These are phyloP conservation scores for Pipistrellus pipistrellus DNA, from an alignment of 2,797 vertebrate genomes.

Conservation along the genomic window DNA sequence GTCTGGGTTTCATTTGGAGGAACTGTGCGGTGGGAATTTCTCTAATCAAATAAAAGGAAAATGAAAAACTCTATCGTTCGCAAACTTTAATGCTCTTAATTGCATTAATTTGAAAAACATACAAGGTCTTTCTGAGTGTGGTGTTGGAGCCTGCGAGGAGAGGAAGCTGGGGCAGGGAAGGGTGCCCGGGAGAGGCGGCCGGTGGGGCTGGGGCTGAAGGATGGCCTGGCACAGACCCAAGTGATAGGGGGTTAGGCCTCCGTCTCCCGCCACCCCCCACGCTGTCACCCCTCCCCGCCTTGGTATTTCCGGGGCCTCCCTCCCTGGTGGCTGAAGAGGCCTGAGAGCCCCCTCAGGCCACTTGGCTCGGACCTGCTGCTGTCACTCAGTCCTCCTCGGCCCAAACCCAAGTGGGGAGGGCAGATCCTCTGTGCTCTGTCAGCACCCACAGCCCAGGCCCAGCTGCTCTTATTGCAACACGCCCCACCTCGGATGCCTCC, in stretches of 20 bases:
- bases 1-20: slow-evolving; percentile 91
- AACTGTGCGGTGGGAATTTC: slow-evolving; percentile 87
- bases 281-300: neutral
- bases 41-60: slow-evolving; percentile 92
- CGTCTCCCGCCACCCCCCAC: neutral
- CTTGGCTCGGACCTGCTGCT: slow-evolving; percentile 79
- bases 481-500: slow-evolving; percentile 47
- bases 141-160: slow-evolving; percentile 71
- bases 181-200: neutral
- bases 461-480: slow-evolving; percentile 75
- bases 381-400: slow-evolving; percentile 77
- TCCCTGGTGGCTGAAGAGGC: slow-evolving; percentile 63
- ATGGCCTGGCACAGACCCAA: slow-evolving; percentile 16
- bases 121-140: slow-evolving; percentile 76
- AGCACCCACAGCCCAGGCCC: slow-evolving; percentile 66
- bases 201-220: neutral
- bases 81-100: slow-evolving; percentile 91
- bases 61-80: slow-evolving; percentile 88
- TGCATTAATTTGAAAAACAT: slow-evolving; percentile 89
- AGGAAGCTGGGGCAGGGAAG: slow-evolving; percentile 50
- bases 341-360: slow-evolving; percentile 69
- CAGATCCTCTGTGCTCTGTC: slow-evolving; percentile 65
- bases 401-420: slow-evolving; percentile 57
- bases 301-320: slow-evolving; percentile 76
- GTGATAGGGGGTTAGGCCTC: slow-evolving; percentile 44